These are phyloP conservation scores for Sebastes steindachneri DNA, from an alignment of 2,797 vertebrate genomes.

Conservation along the genomic window DNA sequence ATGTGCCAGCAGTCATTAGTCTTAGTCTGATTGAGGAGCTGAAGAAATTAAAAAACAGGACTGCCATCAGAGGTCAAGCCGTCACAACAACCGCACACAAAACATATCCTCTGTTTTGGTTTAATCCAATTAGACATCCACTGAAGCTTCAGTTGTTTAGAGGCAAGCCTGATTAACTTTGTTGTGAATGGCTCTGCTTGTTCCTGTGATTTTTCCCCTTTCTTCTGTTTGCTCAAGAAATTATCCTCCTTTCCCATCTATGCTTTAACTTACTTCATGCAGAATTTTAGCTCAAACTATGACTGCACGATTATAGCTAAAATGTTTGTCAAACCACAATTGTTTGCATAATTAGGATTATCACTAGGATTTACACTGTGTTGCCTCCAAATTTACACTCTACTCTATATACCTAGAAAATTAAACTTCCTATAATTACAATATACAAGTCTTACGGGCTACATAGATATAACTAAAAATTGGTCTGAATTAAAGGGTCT, in stretches of 20 bases:
- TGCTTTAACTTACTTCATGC: constrained; percentile 30
- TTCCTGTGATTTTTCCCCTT: constrained; percentile 55
- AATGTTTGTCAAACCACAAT: not conserved
- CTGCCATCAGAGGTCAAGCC: constrained; percentile 78
- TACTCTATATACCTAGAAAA: not conserved
- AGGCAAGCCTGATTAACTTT: constrained; percentile 79
- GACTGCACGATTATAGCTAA: not conserved
- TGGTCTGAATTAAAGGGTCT: not conserved
- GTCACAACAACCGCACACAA: constrained; percentile 72
- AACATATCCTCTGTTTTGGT: constrained; percentile 78
- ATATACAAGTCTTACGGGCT: not conserved
- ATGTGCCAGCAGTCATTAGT: constrained; percentile 77
- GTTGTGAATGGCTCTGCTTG: constrained; percentile 71
- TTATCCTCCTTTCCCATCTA: constrained; percentile 29
- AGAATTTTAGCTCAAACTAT: not conserved
- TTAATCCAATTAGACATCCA: constrained; percentile 83
- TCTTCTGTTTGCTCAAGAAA: constrained; percentile 65
- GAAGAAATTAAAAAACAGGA: constrained; percentile 70
- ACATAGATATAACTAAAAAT: not conserved
- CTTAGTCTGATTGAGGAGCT: constrained; percentile 72
- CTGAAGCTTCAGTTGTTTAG: constrained; percentile 79
- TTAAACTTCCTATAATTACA: not conserved
- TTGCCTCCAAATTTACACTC: not conserved
- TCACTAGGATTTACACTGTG: not conserved
- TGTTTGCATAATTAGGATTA: constrained; percentile 16